These are phyloP conservation scores for Diadema setosum DNA, from an alignment of 35 echinoderm and acorn worm species.

Conservation along the genomic window DNA sequence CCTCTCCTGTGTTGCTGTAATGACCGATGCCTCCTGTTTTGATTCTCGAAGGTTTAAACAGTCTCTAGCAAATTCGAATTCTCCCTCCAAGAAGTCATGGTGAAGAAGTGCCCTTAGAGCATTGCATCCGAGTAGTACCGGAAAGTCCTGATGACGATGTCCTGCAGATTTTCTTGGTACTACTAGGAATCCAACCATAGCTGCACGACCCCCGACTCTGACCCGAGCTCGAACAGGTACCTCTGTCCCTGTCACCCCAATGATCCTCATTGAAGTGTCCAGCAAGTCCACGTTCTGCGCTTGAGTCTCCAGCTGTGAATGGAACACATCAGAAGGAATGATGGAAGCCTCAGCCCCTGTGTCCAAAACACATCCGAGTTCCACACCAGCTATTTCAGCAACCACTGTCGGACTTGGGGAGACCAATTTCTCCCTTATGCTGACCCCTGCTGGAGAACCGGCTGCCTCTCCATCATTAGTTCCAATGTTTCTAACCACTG, in stretches of 20 bases:
- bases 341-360: constrained; percentile 57
- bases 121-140: constrained; percentile 28
- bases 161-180: neutral
- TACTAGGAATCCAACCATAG: constrained; percentile 25
- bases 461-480: neutral
- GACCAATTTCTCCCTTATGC: neutral
- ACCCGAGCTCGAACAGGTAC: neutral
- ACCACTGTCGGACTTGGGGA: constrained; percentile 30
- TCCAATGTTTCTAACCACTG: neutral
- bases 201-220: neutral
- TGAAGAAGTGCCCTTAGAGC: neutral
- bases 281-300: neutral
- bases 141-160: neutral
- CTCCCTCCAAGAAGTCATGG: neutral
- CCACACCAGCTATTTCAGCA: neutral
- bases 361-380: constrained; percentile 42
- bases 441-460: too few species aligned
- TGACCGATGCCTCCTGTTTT: neutral
- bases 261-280: neutral
- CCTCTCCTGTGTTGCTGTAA: neutral
- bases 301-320: neutral
- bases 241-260: constrained; percentile 6
- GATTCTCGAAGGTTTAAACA: neutral
- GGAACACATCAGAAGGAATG: constrained; percentile 24
- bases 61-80: neutral